Base-by-base conservation (phyloP, 2,888 invertebrate species). In the Teleogryllus oceanicus region DNA sequence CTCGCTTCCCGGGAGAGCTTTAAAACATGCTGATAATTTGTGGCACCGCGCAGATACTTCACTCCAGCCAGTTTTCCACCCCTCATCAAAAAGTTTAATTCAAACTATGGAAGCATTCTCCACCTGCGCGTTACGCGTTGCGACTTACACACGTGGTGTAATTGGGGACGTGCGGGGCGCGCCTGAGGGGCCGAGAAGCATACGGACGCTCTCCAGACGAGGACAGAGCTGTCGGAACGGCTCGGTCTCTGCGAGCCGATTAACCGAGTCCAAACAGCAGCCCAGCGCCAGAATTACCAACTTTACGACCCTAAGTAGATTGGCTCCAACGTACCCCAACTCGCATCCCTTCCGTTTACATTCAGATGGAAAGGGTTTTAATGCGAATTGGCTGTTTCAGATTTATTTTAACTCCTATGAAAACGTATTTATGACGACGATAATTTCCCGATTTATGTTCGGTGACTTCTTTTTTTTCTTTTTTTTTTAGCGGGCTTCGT, bases 221-320 rank as follows among this genome's bases (percentile, higher is more conserved):
- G 62, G n/a, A 13, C 16, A 13, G 62, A 62, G n/a, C 62, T 8
- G 37, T 37, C 37, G 37, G 8, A 5, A 5, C 37, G 37, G 37
- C 37, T 37, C 37, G 37, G 16, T 18, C 62, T 18, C 62, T 11
- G 62, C 62, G 62, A 62, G 62, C 62, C 62, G 62, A 62, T 62
- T 62, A 62, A 62, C 62, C n/a, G n/a, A 62, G 62, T 62, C 62
- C 62, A 62, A 62, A 62, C 62, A 62, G 62, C 62, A 62, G 62
- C 62, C 13, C 16, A n/a, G 16, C 62, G 62, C 62, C 62, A 62
- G 62, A 62, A 62, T 62, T 62, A 62, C 62, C 62, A 62, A 62
- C 62, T 62, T 62, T 62, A 62, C 62, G 62, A n/a, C n/a, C 62
- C 62, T 18, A 62, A 18, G 62, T 62, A 62, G 62, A 62, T 62